Evolutionary conservation across 2,797 vertebrate genomes (phyloP).

Genomic region (Characodon lateralis): DNA sequence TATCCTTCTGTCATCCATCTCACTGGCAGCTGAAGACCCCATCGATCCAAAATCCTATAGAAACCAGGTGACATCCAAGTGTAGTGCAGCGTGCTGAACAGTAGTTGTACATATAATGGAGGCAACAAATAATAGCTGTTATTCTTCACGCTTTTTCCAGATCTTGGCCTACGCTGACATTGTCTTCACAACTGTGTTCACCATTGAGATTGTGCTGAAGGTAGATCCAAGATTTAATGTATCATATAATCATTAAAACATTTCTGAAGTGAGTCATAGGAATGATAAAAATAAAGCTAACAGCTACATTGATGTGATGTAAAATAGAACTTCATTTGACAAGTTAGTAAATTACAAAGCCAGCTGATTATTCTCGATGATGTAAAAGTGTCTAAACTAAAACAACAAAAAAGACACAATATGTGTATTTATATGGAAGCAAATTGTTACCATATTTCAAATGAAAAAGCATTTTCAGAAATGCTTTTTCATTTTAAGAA

Average conservation of each 20-base stretch:
- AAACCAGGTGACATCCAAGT: constrained; percentile 85
- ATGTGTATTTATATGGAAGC: not conserved
- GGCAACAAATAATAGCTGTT: not conserved
- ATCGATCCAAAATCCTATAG: constrained; percentile 91
- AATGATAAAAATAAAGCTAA: not conserved
- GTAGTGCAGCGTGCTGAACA: rapidly evolving
- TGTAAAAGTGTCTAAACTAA: not conserved
- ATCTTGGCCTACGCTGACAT: constrained; percentile 93
- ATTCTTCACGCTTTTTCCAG: constrained; percentile 69
- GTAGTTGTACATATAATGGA: not conserved
- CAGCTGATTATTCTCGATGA: not conserved
- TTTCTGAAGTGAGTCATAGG: not conserved
- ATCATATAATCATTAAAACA: not conserved
- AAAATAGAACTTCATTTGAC: not conserved
- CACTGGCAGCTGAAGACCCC: constrained; percentile 95
- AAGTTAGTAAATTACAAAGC: not conserved
- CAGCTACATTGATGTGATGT: not conserved
- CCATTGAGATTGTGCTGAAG: constrained; percentile 96
- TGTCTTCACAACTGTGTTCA: constrained; percentile 95
- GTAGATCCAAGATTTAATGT: constrained; percentile 70
- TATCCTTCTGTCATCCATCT: constrained; percentile 97
- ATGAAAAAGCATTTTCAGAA: too few species aligned
- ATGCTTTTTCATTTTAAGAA: too few species aligned
- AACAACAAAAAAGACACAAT: not conserved
- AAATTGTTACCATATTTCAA: too few species aligned